Base-by-base conservation (phyloP, 2,113 vertebrate species). In the Motacilla alba region DNA sequence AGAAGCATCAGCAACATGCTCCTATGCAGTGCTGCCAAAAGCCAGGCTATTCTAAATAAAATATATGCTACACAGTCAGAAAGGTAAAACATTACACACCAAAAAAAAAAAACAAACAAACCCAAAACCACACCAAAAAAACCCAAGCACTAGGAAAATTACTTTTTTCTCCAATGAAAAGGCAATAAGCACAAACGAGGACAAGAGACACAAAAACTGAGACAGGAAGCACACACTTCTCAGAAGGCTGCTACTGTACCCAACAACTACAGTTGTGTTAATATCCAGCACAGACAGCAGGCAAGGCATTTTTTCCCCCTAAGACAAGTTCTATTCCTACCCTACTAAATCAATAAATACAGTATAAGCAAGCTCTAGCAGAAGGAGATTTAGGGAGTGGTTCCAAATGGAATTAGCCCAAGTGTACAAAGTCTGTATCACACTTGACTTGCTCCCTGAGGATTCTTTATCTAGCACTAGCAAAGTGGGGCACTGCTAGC, bases 401-500 rank as follows among this genome's bases (percentile, higher is more conserved):
- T 60, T 91, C 74, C 53, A 66, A 84, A 59, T 4, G 6, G 49
- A 87, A 35, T 10, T 27, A 35, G 43, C 35, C 35, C 16, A 10
- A 74, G 62, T 7, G 22, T 49, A 62, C 55, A 46, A 83, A 89
- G 69, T 41, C 47, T 11, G 0, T 52, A 28, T 50, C 37, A 83
- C 49, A 70, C 30, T 44, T 52, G 33, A 55, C 44, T 35, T 33
- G 37, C 44, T 41, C 56, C 59, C 59, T 17, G 14, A 92, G 60
- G 41, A 58, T 33, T 56, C 7, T 1, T 30, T n/a, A 47, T 26
- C 24, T 11, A 19, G 52, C 0, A 0, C 37, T 39, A 39, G 41
- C 23, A 46, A 79, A 88, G 63, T 4, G 30, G 13, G 77, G 41
- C 58, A 52, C 53, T 53, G 33, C 56, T 15, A 2, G 46, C 83